A percentile compares a stretch with the other conserved stretches of the same genome.
Conservation (phyloP, 2,113 vertebrate species). For the Elephas maximus region DNA sequence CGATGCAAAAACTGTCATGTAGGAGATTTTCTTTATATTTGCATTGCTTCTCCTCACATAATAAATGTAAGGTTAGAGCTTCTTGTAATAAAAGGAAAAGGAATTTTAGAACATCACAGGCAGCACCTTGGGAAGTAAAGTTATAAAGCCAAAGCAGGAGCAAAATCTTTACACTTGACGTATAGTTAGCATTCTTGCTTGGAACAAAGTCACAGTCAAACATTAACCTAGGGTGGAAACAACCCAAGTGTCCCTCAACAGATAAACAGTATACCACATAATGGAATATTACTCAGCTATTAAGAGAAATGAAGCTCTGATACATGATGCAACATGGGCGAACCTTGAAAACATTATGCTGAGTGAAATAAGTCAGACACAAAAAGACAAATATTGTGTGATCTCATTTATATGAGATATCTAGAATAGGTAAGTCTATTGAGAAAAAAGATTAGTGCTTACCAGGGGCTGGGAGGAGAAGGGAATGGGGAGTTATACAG, state of each 20-base stretch:
- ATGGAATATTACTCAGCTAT: not conserved
- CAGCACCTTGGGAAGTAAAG: not conserved
- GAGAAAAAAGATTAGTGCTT: not conserved
- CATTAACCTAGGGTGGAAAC: not conserved
- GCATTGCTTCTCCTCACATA: not conserved
- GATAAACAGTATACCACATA: not conserved
- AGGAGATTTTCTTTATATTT: not conserved
- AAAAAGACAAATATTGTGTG: not conserved
- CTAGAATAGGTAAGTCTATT: not conserved
- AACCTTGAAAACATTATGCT: not conserved
- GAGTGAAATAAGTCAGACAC: not conserved
- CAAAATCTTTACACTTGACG: not conserved
- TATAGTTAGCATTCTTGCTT: not conserved
- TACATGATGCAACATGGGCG: not conserved
- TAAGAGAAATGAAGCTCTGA: not conserved
- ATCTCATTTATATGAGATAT: not conserved
- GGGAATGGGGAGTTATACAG: not conserved
- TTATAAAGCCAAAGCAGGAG: not conserved
- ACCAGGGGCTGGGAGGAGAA: not conserved
- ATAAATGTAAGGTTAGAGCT: not conserved
- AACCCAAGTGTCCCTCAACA: not conserved
- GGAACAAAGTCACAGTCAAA: conserved; percentile 46
- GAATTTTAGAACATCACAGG: not conserved
- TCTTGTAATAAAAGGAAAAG: not conserved
- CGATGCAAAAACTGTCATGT: rapidly evolving